These are phyloP conservation scores for Sylvia atricapilla DNA, from an alignment of 2,113 vertebrate species.

Conservation along the genomic window DNA sequence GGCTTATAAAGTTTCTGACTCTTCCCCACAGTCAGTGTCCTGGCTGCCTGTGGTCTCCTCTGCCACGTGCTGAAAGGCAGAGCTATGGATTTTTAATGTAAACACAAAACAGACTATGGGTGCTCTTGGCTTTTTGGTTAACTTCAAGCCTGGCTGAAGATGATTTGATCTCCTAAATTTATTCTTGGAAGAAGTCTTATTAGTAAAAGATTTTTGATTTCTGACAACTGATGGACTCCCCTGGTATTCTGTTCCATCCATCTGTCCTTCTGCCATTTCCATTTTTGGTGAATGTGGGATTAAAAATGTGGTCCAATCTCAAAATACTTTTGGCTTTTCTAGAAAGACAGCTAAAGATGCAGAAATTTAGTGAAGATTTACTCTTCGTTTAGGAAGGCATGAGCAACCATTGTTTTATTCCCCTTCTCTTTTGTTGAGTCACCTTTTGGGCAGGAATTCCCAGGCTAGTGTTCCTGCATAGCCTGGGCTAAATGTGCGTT, in stretches of 20 bases:
- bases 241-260: background rate
- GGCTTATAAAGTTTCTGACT: background rate
- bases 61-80: background rate
- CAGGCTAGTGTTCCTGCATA: background rate
- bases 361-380: background rate
- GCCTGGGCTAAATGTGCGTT: background rate
- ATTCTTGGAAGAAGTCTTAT: background rate
- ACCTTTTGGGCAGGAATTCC: background rate
- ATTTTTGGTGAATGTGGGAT: background rate
- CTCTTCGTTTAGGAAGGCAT: background rate
- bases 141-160: background rate
- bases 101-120: background rate
- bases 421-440: background rate
- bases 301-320: background rate
- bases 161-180: background rate
- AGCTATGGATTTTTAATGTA: background rate
- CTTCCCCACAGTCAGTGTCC: background rate
- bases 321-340: background rate
- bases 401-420: background rate
- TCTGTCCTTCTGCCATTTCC: background rate
- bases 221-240: background rate
- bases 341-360: background rate
- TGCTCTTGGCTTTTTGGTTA: background rate
- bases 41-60: background rate
- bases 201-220: background rate